phyloP scores from a whole-genome alignment of 2,797 vertebrate genomes.

The Typhlichthys subterraneus region DNA sequence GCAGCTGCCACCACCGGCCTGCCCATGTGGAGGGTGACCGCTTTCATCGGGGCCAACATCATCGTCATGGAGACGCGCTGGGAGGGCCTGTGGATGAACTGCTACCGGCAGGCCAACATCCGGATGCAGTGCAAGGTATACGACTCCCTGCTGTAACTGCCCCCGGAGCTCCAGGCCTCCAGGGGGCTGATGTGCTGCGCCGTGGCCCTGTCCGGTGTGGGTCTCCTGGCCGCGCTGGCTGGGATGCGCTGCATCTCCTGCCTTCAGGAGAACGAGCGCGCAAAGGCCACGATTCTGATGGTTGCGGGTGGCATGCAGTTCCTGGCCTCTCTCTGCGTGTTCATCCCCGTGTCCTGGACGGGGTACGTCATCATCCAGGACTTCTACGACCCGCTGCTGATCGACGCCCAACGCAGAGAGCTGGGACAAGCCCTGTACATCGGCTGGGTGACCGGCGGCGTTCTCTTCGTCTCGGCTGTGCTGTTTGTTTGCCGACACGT shows the following conservation, averaged over 20 bases:
- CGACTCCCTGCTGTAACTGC: conserved; percentile 84
- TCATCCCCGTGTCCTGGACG: conserved; percentile 91
- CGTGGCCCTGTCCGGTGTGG: conserved; percentile 70
- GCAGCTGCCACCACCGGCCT: conserved; percentile 73
- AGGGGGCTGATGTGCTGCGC: conserved; percentile 90
- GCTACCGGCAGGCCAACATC: conserved; percentile 81
- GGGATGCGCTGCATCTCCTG: conserved; percentile 83
- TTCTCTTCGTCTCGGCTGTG: conserved; percentile 80
- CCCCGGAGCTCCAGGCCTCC: conserved; percentile 82
- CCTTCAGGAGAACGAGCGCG: conserved; percentile 70
- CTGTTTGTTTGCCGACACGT: conserved; percentile 78
- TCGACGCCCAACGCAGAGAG: conserved; percentile 83
- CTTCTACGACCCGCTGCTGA: conserved; percentile 86
- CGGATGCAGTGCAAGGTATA: conserved; percentile 92
- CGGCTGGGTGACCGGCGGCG: conserved; percentile 84
- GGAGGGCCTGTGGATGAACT: conserved; percentile 97
- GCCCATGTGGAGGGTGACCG: conserved; percentile 94
- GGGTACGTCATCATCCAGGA: conserved; percentile 84
- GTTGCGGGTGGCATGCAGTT: conserved; percentile 82
- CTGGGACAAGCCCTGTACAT: conserved; percentile 91
- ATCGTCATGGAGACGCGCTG: conserved; percentile 89
- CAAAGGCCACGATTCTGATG: conserved; percentile 79
- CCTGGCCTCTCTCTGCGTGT: conserved; percentile 73
- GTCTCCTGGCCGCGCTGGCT: conserved; percentile 78
- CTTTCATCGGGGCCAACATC: conserved; percentile 88